Percentiles rank a stretch among this genome's conserved stretches.
phyloP scores from a whole-genome alignment of 2,797 vertebrate genomes.

The Pseudochromis fuscus region DNA sequence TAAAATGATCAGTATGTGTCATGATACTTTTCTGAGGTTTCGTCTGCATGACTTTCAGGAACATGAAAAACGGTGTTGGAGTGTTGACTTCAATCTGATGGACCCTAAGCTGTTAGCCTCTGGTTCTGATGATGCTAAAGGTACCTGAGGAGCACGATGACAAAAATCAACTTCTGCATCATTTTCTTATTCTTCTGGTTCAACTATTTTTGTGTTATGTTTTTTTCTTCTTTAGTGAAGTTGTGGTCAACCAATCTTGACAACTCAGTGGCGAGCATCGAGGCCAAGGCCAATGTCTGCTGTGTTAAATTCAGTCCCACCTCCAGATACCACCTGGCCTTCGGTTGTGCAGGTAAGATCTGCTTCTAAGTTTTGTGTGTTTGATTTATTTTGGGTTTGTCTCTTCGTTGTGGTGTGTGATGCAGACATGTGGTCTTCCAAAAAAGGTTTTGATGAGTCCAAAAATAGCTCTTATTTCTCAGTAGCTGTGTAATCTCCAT shows the following conservation, averaged over 20 bases:
- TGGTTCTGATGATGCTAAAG: slow-evolving; percentile 99
- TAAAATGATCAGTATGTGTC: background rate
- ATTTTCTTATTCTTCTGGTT: background rate
- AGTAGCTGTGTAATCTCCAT: too few relatives aligned
- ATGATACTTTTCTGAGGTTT: background rate
- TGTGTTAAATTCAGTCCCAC: slow-evolving; percentile 99
- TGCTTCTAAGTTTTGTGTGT: background rate
- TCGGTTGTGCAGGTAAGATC: slow-evolving; percentile 95
- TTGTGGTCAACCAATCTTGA: slow-evolving; percentile 99
- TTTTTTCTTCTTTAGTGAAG: slow-evolving; percentile 88
- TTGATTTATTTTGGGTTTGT: background rate
- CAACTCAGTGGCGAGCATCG: slow-evolving; percentile 98
- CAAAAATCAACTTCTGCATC: background rate
- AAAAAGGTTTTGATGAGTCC: background rate
- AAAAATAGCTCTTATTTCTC: too few relatives aligned
- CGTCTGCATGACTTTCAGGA: slow-evolving; percentile 84
- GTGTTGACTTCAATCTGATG: slow-evolving; percentile 99
- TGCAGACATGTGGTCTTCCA: too few relatives aligned
- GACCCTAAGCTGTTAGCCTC: slow-evolving; percentile 98
- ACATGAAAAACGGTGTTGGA: slow-evolving; percentile 99
- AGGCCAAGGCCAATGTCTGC: slow-evolving; percentile 98
- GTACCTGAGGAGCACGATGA: slow-evolving; percentile 70
- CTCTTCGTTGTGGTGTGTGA: too few relatives aligned
- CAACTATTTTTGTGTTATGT: background rate
- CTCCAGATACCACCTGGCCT: slow-evolving; percentile 97